Conservation (phyloP, 2,113 vertebrate genomes). For the Baryphthengus martii region DNA sequence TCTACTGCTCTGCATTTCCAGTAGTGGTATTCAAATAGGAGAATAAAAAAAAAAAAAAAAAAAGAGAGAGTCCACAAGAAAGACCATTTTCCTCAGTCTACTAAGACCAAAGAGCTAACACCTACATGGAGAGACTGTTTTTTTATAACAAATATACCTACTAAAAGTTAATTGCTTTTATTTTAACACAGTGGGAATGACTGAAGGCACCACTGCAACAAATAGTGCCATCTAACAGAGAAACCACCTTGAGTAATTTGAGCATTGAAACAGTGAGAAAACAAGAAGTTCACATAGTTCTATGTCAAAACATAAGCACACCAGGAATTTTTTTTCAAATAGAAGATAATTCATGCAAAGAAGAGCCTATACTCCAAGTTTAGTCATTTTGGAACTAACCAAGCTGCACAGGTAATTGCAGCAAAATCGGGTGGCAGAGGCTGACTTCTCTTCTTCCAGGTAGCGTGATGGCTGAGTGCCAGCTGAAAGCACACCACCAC, state of each 20-base stretch:
- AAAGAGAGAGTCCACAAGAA: not conserved
- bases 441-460: not conserved
- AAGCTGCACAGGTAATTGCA: rapidly evolving
- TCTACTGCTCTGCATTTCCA: not conserved
- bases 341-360: not conserved
- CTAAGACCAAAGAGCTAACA: not conserved
- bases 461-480: rapidly evolving
- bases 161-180: not conserved
- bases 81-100: not conserved
- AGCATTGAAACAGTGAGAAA: not conserved
- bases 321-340: not conserved
- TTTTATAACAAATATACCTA: slow-evolving; percentile 3
- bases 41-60: rapidly evolving
- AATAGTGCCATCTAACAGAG: slow-evolving; percentile 44
- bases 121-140: not conserved
- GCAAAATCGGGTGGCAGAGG: not conserved
- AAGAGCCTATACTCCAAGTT: not conserved
- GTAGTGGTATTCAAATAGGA: rapidly evolving
- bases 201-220: not conserved
- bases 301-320: not conserved
- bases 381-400: not conserved
- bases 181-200: not conserved
- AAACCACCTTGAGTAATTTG: not conserved
- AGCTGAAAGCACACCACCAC: not conserved
- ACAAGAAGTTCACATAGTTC: rapidly evolving